Evolutionary conservation across 2,888 invertebrate species (phyloP), one percentile per base, ranked within the genome.

Genomic region (Scaptomyza parva): DNA sequence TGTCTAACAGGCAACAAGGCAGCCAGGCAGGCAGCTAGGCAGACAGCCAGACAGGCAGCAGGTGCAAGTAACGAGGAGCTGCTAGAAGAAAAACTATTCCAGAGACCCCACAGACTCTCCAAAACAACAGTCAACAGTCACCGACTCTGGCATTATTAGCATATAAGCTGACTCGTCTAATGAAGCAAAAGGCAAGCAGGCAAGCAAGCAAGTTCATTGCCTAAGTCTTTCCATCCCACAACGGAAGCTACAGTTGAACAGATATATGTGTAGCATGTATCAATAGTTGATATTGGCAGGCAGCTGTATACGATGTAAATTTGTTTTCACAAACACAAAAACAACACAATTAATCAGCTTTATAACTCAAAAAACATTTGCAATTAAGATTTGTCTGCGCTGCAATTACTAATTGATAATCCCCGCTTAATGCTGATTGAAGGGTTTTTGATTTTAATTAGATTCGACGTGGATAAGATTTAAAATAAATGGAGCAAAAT

Each of bases 261-360:
- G 11, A 45, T 14, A 20, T 24, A 4, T 50, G 18, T 24, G n/a
- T n/a, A n/a, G n/a, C n/a, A n/a, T n/a, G n/a, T n/a, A n/a, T n/a
- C n/a, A n/a, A n/a, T n/a, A n/a, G n/a, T n/a, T n/a, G n/a, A n/a
- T n/a, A n/a, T n/a, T n/a, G n/a, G n/a, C n/a, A n/a, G 55, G 63
- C 55, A 45, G 28, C 28, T 28, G 40, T 26, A 45, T 50, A 17
- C 12, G 22, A 72, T 52, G 79, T 52, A 60, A 57, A 60, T 79
- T 52, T 18, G 9, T n/a, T 79, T 78, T 59, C 50, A 55, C 44
- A 52, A 59, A 59, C 62, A 59, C 62, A 71, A 74, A 61, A 81
- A 81, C 72, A 81, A 81, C 75, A 47, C 81, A 69, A 82, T 84
- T 86, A 82, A 82, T 84, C 82, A 84, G 75, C 20, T 5, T 2